Conservation (phyloP, 2,888 invertebrate genomes). For the Trissoscelio sp. region DNA sequence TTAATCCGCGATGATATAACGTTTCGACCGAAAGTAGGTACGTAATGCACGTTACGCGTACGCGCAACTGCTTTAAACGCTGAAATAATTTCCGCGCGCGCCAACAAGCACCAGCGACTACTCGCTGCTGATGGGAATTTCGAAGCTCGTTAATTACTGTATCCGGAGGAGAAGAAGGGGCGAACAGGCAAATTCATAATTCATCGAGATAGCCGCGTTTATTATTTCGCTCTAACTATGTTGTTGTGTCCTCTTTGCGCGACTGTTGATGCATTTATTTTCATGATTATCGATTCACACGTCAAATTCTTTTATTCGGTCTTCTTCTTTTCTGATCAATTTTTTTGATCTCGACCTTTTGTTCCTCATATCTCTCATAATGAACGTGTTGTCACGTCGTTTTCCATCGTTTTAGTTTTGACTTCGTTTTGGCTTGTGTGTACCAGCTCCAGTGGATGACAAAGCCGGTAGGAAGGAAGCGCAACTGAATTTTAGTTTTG, state of each 20-base stretch:
- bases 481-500: conserved; percentile 13
- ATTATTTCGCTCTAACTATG: conserved; percentile 14
- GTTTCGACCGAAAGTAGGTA: conserved; percentile 43
- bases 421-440: too few species aligned
- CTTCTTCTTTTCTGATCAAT: too few species aligned
- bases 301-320: too few species aligned
- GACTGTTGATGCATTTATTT: conserved; percentile 6
- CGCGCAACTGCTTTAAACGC: conserved; percentile 44
- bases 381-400: background rate
- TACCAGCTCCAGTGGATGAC: too few species aligned
- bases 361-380: too few species aligned
- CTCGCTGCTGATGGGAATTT: conserved; percentile 56
- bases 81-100: conserved; percentile 46
- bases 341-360: too few species aligned
- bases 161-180: conserved; percentile 9
- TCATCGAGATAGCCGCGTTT: conserved; percentile 29
- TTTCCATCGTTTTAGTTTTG: background rate
- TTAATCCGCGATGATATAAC: conserved; percentile 61
- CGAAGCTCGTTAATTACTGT: conserved; percentile 61
- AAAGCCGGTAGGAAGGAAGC: conserved; percentile 2
- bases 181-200: conserved; percentile 40
- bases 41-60: conserved; percentile 41
- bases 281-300: background rate
- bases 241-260: conserved; percentile 12
- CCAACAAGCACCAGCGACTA: conserved; percentile 25